Percentiles rank a stretch among this genome's conserved stretches.
phyloP scores from a whole-genome alignment of 2,113 vertebrate species.

The Thunnus thynnus region DNA sequence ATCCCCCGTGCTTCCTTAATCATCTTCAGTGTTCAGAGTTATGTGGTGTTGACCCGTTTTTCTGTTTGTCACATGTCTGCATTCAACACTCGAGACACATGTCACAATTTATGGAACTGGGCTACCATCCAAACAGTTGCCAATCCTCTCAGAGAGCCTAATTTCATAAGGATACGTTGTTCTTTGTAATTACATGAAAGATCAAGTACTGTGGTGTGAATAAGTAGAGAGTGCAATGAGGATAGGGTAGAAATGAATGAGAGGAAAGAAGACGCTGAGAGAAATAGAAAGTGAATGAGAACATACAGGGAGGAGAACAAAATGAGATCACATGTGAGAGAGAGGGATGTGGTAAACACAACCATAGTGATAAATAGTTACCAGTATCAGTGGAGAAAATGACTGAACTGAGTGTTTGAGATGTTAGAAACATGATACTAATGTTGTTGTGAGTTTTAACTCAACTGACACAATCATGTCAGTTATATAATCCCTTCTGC shows the following conservation, averaged over 20 bases:
- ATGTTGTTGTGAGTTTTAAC: conserved; percentile 21
- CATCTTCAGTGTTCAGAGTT: background rate
- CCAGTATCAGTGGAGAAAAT: conserved; percentile 15
- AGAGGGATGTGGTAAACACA: background rate
- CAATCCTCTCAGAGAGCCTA: too few species aligned
- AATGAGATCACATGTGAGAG: conserved; percentile 3
- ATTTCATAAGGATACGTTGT: too few species aligned
- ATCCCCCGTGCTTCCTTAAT: conserved; percentile 22
- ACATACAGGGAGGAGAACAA: background rate
- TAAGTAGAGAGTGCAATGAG: conserved; percentile 25
- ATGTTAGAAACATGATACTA: conserved; percentile 21
- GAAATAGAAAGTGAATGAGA: conserved; percentile 30
- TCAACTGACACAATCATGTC: conserved; percentile 36
- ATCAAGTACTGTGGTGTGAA: too few species aligned
- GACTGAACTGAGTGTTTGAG: background rate
- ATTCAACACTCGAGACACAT: background rate
- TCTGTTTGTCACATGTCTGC: conserved; percentile 22
- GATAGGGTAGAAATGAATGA: conserved; percentile 1
- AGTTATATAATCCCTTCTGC: conserved; percentile 35
- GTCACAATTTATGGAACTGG: background rate
- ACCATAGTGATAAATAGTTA: conserved; percentile 2
- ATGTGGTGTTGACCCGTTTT: conserved; percentile 37
- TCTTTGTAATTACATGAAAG: too few species aligned
- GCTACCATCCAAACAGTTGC: too few species aligned
- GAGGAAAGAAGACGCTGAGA: background rate